Evolutionary conservation across 2,113 vertebrate species (phyloP).

Genomic region (Pseudonaja textilis): DNA sequence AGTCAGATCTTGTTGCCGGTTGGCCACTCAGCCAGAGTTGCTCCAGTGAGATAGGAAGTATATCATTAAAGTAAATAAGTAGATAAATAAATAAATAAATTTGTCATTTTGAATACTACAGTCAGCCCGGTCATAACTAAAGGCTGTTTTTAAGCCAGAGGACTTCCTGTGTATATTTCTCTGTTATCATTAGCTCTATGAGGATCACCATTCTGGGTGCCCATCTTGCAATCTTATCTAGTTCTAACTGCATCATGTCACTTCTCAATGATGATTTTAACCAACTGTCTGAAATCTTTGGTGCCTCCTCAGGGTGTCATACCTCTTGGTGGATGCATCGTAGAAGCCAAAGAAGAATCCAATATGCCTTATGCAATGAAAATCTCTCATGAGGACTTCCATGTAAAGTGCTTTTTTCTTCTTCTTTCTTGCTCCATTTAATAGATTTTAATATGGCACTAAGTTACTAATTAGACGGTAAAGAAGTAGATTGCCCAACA

Average conservation of each 20-base stretch:
- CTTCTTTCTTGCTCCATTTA: background rate
- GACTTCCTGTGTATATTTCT: background rate
- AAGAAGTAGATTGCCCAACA: background rate
- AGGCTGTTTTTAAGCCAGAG: background rate
- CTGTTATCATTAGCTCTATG: background rate
- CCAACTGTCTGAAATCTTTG: conserved; percentile 24
- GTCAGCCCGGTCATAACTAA: background rate
- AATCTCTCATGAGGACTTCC: conserved; percentile 92
- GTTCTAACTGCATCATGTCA: background rate
- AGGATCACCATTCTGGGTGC: background rate
- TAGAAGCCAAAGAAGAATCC: conserved; percentile 84
- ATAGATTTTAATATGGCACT: background rate
- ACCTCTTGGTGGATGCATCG: conserved; percentile 90
- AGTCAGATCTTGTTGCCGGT: background rate
- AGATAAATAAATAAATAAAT: background rate
- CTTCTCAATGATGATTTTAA: background rate
- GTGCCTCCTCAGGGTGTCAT: conserved; percentile 85
- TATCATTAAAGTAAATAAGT: background rate
- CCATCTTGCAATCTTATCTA: background rate
- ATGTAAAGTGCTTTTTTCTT: conserved; percentile 74
- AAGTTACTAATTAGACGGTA: background rate
- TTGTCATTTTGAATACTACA: background rate
- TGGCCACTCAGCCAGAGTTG: background rate
- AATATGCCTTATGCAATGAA: conserved; percentile 94
- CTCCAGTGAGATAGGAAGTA: background rate